Evolutionary conservation across 2,113 vertebrate genomes (phyloP).

Genomic region (Plotosus lineatus): DNA sequence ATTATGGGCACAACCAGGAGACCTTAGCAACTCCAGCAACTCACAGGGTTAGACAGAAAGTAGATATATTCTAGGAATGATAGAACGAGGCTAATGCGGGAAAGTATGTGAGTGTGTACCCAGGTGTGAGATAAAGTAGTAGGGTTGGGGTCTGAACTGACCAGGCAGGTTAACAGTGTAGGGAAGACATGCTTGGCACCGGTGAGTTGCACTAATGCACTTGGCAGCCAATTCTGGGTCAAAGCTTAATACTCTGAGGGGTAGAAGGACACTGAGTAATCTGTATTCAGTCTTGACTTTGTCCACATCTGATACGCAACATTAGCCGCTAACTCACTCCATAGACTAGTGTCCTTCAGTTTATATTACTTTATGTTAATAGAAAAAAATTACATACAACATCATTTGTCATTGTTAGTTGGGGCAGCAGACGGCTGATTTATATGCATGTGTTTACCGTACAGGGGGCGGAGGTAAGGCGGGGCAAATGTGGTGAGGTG

Average conservation of each 20-base stretch:
- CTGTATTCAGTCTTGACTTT: constrained; percentile 99
- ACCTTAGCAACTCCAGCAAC: background rate
- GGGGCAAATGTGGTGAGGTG: constrained; percentile 55
- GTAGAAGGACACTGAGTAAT: constrained; percentile 98
- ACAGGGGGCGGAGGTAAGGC: constrained; percentile 69
- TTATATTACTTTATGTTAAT: constrained; percentile 99
- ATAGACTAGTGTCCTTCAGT: constrained; percentile 99
- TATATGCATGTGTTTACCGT: constrained; percentile 96
- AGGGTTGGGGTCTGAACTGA: constrained; percentile 18
- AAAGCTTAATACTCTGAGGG: constrained; percentile 90
- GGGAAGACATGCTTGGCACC: constrained; percentile 81
- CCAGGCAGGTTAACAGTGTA: constrained; percentile 75
- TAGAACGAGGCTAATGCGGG: constrained; percentile 18
- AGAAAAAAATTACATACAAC: constrained; percentile 99
- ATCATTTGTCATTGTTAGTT: constrained; percentile 99
- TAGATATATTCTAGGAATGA: constrained; percentile 4
- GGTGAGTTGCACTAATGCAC: constrained; percentile 87
- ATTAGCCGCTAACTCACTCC: constrained; percentile 99
- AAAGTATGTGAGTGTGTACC: background rate
- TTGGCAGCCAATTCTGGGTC: constrained; percentile 89
- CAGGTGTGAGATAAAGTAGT: constrained; percentile 52
- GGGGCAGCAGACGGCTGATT: constrained; percentile 73
- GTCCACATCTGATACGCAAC: constrained; percentile 99
- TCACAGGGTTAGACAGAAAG: background rate
- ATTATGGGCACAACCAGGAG: background rate